phyloP scores from a whole-genome alignment of 1,140 invertebrate genomes.

The Parapsyche elsis region DNA sequence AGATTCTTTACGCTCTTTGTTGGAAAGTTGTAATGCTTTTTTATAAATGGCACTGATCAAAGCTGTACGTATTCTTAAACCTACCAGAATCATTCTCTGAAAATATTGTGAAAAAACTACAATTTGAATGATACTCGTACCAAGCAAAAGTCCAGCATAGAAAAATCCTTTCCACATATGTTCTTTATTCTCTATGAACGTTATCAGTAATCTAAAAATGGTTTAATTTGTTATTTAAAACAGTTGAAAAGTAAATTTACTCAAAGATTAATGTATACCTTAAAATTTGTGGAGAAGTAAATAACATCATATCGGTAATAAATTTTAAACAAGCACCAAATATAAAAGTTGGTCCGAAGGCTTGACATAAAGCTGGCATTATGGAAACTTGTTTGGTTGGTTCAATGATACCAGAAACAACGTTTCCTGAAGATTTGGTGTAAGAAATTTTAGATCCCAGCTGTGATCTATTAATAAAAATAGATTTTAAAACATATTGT shows the following conservation, averaged over 20 bases:
- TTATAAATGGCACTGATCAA: conserved; percentile 94
- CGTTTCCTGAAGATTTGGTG: neutral
- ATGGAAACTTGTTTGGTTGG: conserved; percentile 76
- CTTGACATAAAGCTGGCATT: conserved; percentile 77
- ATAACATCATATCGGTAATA: conserved; percentile 86
- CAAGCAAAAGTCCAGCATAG: conserved; percentile 81
- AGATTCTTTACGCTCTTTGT: conserved; percentile 81
- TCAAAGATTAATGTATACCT: conserved; percentile 40
- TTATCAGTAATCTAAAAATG: conserved; percentile 75
- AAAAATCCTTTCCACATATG: conserved; percentile 87
- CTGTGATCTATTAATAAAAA: neutral
- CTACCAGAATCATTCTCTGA: conserved; percentile 89
- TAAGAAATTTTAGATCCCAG: neutral
- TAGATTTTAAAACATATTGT: too few species aligned
- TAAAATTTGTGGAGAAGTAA: conserved; percentile 81
- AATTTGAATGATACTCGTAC: conserved; percentile 87
- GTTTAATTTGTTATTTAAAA: conserved; percentile 9
- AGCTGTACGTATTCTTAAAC: conserved; percentile 90
- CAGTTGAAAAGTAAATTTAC: conserved; percentile 3
- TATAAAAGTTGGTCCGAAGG: conserved; percentile 86
- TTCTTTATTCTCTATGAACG: conserved; percentile 73
- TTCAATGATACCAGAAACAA: neutral
- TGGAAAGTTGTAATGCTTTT: conserved; percentile 86
- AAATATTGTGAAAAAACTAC: conserved; percentile 92
- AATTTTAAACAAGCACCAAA: conserved; percentile 85